Evolutionary conservation across 2,888 invertebrate genomes (phyloP).

Genomic region (Cheilosia variabilis): DNA sequence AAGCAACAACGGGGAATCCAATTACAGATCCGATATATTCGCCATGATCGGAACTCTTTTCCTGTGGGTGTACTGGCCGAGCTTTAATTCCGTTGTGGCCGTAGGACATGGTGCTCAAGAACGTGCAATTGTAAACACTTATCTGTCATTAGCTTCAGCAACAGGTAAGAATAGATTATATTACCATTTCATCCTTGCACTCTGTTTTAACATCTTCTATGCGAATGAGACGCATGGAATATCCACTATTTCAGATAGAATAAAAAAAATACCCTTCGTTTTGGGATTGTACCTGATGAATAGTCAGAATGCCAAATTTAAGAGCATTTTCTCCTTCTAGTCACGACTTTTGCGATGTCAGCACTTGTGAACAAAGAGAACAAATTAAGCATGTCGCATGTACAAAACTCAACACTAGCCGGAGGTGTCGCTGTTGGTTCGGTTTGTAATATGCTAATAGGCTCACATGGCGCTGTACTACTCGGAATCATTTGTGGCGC

Average conservation of each 20-base stretch:
- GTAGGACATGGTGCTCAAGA: constrained; percentile 88
- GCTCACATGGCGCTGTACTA: constrained; percentile 92
- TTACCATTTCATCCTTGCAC: no score
- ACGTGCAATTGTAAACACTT: constrained; percentile 96
- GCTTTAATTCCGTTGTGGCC: constrained; percentile 95
- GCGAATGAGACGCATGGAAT: no score
- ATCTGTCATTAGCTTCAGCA: constrained; percentile 91
- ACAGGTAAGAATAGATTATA: constrained; percentile 84
- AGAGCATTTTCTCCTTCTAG: neutral
- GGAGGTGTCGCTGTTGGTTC: constrained; percentile 97
- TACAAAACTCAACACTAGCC: constrained; percentile 96
- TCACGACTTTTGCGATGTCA: constrained; percentile 84
- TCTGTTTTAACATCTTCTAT: no score
- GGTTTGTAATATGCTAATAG: constrained; percentile 91
- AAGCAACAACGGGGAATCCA: constrained; percentile 88
- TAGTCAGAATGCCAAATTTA: neutral
- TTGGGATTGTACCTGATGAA: neutral
- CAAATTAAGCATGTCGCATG: constrained; percentile 95
- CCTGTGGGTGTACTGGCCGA: constrained; percentile 98
- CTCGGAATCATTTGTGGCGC: constrained; percentile 91
- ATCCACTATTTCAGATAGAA: no score
- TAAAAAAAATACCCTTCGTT: neutral
- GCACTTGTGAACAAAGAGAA: constrained; percentile 89
- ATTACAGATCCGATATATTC: constrained; percentile 94
- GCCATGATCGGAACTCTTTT: constrained; percentile 98